These are phyloP conservation scores for Pemphredon lugubris DNA, from an alignment of 2,888 invertebrate genomes.

Conservation along the genomic window DNA sequence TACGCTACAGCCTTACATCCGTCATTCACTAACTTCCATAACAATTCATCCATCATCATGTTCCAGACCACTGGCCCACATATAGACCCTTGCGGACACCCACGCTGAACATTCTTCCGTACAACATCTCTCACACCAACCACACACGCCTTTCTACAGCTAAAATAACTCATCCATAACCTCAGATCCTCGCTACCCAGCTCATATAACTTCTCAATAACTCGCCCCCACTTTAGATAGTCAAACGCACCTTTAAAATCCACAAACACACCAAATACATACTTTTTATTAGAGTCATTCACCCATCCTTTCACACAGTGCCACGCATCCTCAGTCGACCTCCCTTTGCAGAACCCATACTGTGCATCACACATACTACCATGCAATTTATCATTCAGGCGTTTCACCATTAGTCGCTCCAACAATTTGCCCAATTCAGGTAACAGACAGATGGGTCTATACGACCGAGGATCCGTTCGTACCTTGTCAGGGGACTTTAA, in stretches of 20 bases:
- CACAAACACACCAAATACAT: neutral
- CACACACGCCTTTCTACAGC: neutral
- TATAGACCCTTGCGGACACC: slow-evolving; percentile 15
- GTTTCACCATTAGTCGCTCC: neutral
- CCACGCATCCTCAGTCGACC: slow-evolving; percentile 4
- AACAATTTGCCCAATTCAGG: neutral
- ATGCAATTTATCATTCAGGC: neutral
- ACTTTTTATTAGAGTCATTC: neutral
- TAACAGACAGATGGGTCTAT: slow-evolving; percentile 15
- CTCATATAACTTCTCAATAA: neutral
- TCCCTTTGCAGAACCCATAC: slow-evolving; percentile 1
- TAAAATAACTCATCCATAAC: slow-evolving; percentile 6
- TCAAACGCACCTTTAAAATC: slow-evolving; percentile 15
- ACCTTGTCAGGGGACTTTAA: slow-evolving; percentile 1
- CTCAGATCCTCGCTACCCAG: neutral
- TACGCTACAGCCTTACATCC: slow-evolving; percentile 7
- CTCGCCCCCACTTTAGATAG: neutral
- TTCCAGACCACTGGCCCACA: slow-evolving; percentile 16
- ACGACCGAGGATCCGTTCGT: neutral
- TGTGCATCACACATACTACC: neutral
- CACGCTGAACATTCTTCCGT: neutral
- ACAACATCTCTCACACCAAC: neutral
- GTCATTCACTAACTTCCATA: neutral
- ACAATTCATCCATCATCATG: slow-evolving; percentile 4
- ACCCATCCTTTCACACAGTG: neutral